A percentile compares a stretch with the other conserved stretches of the same genome.
These are phyloP conservation scores for Willowsia nigromaculata DNA, from an alignment of 2,888 invertebrate genomes.

Conservation along the genomic window DNA sequence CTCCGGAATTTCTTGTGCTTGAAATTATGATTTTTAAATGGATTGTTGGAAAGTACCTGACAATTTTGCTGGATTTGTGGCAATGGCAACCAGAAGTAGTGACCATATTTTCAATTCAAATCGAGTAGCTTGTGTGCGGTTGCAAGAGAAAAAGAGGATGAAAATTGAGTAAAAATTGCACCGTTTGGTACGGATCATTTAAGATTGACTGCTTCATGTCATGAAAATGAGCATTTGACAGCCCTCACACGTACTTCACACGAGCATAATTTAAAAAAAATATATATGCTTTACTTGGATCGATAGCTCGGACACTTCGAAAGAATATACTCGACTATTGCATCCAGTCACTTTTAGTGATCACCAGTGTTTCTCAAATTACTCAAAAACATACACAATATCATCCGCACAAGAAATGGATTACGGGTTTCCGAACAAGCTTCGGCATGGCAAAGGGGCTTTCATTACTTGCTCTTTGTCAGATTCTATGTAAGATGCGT, in stretches of 20 bases:
- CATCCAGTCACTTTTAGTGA: neutral
- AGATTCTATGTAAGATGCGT: neutral
- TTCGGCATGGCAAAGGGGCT: neutral
- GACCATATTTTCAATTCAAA: neutral
- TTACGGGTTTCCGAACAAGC: neutral
- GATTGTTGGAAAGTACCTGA: neutral
- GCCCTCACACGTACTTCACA: slow-evolving; percentile 45
- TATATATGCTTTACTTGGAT: no score
- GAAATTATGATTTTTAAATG: no score
- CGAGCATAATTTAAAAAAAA: no score
- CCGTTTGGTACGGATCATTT: slow-evolving; percentile 69
- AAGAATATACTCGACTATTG: neutral
- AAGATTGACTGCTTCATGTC: slow-evolving; percentile 57
- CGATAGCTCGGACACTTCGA: neutral
- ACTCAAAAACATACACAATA: neutral
- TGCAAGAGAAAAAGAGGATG: neutral
- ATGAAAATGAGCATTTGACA: slow-evolving; percentile 62
- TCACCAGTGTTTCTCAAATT: slow-evolving; percentile 1
- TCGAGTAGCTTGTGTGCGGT: neutral
- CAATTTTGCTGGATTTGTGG: neutral
- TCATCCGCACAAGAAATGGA: neutral
- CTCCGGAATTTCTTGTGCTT: no score
- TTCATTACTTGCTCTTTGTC: neutral
- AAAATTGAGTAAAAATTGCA: slow-evolving; percentile 42
- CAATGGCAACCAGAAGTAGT: neutral